phyloP scores from a whole-genome alignment of 2,888 invertebrate genomes.

The Mechanitis mazaeus region DNA sequence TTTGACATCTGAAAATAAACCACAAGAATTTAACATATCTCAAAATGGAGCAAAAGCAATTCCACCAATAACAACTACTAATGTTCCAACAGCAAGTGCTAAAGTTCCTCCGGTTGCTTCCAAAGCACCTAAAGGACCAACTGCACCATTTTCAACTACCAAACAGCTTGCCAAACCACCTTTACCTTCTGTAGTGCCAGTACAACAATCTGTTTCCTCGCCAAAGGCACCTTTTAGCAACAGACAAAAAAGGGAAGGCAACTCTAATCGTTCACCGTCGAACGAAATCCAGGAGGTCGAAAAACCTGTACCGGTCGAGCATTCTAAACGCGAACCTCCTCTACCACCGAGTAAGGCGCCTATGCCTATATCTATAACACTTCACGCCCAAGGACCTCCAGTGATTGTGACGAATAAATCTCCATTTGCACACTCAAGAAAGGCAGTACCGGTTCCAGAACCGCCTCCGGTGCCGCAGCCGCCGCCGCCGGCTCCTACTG shows the following conservation, averaged over 20 bases:
- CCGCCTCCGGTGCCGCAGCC: constrained; percentile 59
- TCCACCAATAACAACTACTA: constrained; percentile 43
- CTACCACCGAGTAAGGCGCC: constrained; percentile 66
- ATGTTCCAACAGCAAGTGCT: constrained; percentile 42
- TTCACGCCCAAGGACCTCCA: constrained; percentile 60
- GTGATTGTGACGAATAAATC: constrained; percentile 71
- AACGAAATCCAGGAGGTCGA: constrained; percentile 49
- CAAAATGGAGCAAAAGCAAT: constrained; percentile 44
- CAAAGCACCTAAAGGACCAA: constrained; percentile 60
- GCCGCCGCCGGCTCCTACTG: constrained; percentile 66
- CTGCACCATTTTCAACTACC: constrained; percentile 66
- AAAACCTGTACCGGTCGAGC: constrained; percentile 45
- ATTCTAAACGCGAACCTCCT: constrained; percentile 58
- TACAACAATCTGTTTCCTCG: constrained; percentile 62
- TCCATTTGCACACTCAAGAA: constrained; percentile 66
- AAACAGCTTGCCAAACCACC: constrained; percentile 65
- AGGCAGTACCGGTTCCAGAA: constrained; percentile 48
- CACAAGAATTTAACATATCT: constrained; percentile 27
- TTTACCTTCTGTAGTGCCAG: constrained; percentile 64
- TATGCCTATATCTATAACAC: constrained; percentile 72
- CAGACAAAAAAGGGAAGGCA: constrained; percentile 65
- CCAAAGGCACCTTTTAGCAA: constrained; percentile 69
- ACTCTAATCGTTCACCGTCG: constrained; percentile 58
- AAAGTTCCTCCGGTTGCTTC: constrained; percentile 50
- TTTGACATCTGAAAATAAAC: constrained; percentile 52